phyloP scores from a whole-genome alignment of 1,140 invertebrate genomes.

The Maconellicoccus hirsutus region DNA sequence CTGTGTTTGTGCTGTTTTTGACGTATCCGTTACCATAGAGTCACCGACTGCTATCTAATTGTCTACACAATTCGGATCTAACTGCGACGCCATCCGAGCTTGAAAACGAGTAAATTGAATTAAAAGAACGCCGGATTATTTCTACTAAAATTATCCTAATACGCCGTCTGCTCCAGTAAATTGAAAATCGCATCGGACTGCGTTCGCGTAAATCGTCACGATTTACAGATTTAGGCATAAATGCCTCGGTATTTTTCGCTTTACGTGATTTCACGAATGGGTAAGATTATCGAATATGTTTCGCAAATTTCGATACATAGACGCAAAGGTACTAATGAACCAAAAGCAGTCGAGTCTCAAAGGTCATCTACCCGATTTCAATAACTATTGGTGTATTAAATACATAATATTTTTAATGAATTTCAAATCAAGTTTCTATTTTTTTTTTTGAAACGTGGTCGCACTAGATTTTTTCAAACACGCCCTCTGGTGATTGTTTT shows the following conservation, averaged over 20 bases:
- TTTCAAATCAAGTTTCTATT: too few relatives aligned
- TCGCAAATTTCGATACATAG: too few relatives aligned
- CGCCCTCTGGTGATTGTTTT: too few relatives aligned
- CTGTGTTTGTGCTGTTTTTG: constrained; percentile 18
- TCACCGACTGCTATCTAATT: constrained; percentile 16
- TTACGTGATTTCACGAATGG: too few relatives aligned
- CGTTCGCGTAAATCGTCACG: not conserved
- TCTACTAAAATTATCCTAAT: not conserved
- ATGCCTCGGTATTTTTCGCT: not conserved
- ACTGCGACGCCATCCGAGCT: constrained; percentile 17
- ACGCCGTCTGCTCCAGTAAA: not conserved
- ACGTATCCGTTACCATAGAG: constrained; percentile 17
- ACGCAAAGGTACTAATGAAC: too few relatives aligned
- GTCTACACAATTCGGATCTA: constrained; percentile 18
- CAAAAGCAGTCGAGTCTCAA: too few relatives aligned
- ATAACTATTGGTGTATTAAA: too few relatives aligned
- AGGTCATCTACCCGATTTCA: too few relatives aligned
- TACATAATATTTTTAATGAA: too few relatives aligned
- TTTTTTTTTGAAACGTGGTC: too few relatives aligned
- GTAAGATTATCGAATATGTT: too few relatives aligned
- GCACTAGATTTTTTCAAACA: too few relatives aligned
- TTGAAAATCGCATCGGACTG: not conserved
- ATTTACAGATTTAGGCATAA: not conserved
- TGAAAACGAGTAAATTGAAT: constrained; percentile 20
- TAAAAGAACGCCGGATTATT: constrained; percentile 2